These are phyloP conservation scores for Drosophila sechellia DNA, from an alignment of 1,140 invertebrate genomes.

Conservation along the genomic window DNA sequence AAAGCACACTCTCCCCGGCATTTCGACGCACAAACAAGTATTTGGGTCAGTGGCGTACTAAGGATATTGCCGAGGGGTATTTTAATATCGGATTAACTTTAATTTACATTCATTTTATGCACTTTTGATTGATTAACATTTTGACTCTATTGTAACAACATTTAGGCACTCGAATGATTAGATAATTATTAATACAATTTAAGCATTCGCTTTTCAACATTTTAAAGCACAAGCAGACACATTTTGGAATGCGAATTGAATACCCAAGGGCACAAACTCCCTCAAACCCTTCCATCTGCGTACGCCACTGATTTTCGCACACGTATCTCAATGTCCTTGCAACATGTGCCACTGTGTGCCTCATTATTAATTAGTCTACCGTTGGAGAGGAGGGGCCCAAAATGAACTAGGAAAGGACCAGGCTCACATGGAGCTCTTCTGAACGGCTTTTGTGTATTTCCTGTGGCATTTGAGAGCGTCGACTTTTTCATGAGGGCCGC, in stretches of 20 bases:
- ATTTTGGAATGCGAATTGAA: no score
- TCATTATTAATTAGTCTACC: slow-evolving; percentile 70
- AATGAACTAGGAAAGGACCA: slow-evolving; percentile 27
- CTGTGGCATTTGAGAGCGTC: slow-evolving; percentile 54
- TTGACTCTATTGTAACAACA: no score
- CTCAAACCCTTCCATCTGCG: not conserved
- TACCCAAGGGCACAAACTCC: not conserved
- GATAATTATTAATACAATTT: no score
- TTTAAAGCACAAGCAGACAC: no score
- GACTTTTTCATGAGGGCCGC: slow-evolving; percentile 36
- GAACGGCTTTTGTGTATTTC: slow-evolving; percentile 28
- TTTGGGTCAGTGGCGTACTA: not conserved
- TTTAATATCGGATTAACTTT: not conserved
- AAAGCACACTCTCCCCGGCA: slow-evolving; percentile 23
- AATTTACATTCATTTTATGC: not conserved
- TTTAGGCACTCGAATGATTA: no score
- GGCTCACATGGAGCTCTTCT: slow-evolving; percentile 17
- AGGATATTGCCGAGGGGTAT: not conserved
- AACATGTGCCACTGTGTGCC: slow-evolving; percentile 56
- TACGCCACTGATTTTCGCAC: slow-evolving; percentile 17
- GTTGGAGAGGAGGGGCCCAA: slow-evolving; percentile 15
- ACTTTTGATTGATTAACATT: no score
- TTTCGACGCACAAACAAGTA: not conserved
- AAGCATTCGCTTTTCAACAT: no score
- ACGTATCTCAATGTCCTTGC: slow-evolving; percentile 50